A percentile compares a stretch with the other conserved stretches of the same genome.
phyloP scores from a whole-genome alignment of 2,797 vertebrate species.

The Huso huso region DNA sequence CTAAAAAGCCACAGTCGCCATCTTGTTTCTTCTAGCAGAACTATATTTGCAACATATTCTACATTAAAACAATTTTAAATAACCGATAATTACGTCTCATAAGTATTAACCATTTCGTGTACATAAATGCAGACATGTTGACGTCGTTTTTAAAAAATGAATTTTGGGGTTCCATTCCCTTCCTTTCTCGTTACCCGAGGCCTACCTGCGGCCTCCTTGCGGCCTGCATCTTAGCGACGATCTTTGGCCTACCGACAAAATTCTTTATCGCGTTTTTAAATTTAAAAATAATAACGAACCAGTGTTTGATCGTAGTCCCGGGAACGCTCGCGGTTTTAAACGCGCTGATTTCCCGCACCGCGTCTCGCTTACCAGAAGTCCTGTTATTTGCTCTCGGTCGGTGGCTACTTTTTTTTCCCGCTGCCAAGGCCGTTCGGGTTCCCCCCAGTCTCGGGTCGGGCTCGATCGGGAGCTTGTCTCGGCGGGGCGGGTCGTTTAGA shows the following conservation, averaged over 20 bases:
- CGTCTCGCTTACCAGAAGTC: constrained; percentile 49
- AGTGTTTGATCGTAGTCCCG: constrained; percentile 21
- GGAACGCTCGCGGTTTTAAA: constrained; percentile 12
- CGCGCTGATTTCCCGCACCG: constrained; percentile 33
- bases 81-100: too few species aligned
- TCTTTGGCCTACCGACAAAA: constrained; percentile 25
- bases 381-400: constrained; percentile 49
- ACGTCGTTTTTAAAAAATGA: too few species aligned
- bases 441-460: constrained; percentile 65
- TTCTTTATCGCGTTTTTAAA: constrained; percentile 1
- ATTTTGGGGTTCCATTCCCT: too few species aligned
- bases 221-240: constrained; percentile 46
- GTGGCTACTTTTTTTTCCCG: constrained; percentile 47
- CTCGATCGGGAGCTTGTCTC: constrained; percentile 66
- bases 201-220: constrained; percentile 64
- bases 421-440: constrained; percentile 60
- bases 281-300: constrained; percentile 22
- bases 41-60: too few species aligned
- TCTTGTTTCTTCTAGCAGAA: constrained; percentile 41
- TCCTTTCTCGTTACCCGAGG: constrained; percentile 28
- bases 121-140: too few species aligned
- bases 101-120: too few species aligned
- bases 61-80: too few species aligned
- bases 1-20: constrained; percentile 39
- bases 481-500: constrained; percentile 41